Evolutionary conservation across 2,888 invertebrate genomes (phyloP), one percentile per base, ranked within the genome.

Genomic region (Brachylomia viminalis): DNA sequence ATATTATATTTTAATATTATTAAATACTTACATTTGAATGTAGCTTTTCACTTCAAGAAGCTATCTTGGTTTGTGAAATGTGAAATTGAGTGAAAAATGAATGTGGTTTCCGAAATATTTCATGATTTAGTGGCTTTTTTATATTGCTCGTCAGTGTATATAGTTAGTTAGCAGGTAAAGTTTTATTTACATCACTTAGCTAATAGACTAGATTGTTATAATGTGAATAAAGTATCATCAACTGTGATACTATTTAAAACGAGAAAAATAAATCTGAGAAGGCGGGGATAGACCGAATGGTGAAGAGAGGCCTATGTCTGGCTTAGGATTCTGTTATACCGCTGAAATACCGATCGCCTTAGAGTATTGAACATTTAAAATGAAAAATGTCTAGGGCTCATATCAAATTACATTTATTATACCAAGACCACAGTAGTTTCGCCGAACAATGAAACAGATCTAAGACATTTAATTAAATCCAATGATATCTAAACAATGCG

Each of bases 401-500:
- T n/a, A n/a, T n/a, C n/a, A 6, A 54, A n/a, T 13, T 58, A 20
- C 20, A 20, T 45, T 27, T 20, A 11, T 2, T 11, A 20, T 20
- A 11, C 13, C 20, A 8, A 15, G 13, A 58, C 42, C 23, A 23
- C 6, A 17, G 23, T 30, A 23, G 42, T 27, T 68, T 23, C 10
- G 10, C 30, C 30, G 6, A 45, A 30, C 23, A 61, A 58, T 27
- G 5, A 13, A 68, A 42, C 6, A 6, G 11, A 61, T 42, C 17
- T 17, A 52, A 23, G 52, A 17, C 33, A 11, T 52, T 67, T 52
- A 59, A 72, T 79, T 66, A 45, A 67, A 80, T 56, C 15, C 7
- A 62, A 6, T 61, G 33, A 56, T 76, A 80, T 85, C 45, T 76
- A 27, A 80, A 85, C 83, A 80, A 85, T 85, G 80, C 80, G 67